phyloP scores from a whole-genome alignment of 1,140 invertebrate species.

The Pygmarrhopalites habei region DNA sequence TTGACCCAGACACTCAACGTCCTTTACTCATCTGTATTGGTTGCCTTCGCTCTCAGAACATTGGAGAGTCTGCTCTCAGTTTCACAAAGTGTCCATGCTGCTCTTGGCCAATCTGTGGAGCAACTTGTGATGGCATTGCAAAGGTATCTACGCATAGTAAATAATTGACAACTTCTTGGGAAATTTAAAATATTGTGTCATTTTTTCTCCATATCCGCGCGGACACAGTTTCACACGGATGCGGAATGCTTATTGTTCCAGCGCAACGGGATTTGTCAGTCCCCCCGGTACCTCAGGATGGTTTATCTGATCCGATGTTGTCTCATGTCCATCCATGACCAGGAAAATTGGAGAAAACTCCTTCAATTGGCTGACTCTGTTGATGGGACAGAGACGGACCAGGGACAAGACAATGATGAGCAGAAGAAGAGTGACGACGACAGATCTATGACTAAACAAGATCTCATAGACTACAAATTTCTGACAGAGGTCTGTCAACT shows the following conservation, averaged over 20 bases:
- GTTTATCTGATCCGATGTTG: background rate
- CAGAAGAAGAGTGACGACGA: background rate
- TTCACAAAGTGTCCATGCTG: background rate
- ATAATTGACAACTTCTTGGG: background rate
- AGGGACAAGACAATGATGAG: background rate
- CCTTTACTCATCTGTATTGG: background rate
- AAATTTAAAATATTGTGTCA: background rate
- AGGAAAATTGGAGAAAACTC: background rate
- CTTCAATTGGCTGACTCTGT: background rate
- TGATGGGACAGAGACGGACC: background rate
- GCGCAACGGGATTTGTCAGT: background rate
- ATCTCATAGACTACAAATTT: background rate
- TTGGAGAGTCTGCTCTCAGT: background rate
- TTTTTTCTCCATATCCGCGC: background rate
- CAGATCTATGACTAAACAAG: background rate
- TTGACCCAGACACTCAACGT: background rate
- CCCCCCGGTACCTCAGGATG: background rate
- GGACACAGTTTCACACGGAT: background rate
- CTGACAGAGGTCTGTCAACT: conserved; percentile 1
- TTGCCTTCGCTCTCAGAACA: background rate
- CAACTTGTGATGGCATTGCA: background rate
- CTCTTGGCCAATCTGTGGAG: background rate
- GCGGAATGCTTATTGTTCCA: conserved; percentile 4
- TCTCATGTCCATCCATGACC: background rate
- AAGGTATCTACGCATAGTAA: background rate